Conservation (phyloP, 1,140 invertebrate genomes). For the Acyrthosiphon pisum region DNA sequence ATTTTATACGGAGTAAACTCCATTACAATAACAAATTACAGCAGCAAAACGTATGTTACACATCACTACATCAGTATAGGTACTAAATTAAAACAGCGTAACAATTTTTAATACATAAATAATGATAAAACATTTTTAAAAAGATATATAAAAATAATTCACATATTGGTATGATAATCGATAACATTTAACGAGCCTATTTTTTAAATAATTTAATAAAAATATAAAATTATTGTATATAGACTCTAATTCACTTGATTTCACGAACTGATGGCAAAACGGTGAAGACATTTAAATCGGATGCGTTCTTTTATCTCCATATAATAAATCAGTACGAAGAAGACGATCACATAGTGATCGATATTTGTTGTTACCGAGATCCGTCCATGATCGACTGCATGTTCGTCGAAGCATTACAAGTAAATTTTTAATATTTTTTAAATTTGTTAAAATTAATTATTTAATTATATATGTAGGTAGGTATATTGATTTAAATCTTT, state of each 20-base stretch:
- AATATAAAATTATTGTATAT: conserved; percentile 43
- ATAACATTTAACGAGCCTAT: no score
- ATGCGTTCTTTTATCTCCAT: conserved; percentile 85
- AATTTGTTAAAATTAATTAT: neutral
- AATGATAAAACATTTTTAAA: no score
- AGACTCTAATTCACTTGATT: conserved; percentile 80
- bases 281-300: conserved; percentile 70
- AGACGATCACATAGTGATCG: conserved; percentile 72
- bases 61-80: no score
- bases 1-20: no score
- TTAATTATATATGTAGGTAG: neutral
- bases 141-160: no score
- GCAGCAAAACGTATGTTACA: no score
- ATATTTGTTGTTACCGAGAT: conserved; percentile 84
- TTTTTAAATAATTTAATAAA: no score
- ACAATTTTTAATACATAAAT: no score
- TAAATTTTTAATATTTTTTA: conserved; percentile 62
- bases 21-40: no score
- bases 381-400: conserved; percentile 84
- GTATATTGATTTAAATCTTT: neutral
- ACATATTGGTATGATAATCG: no score
- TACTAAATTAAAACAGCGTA: no score
- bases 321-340: conserved; percentile 88
- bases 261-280: conserved; percentile 70
- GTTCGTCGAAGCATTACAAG: conserved; percentile 81